A percentile compares a stretch with the other conserved stretches of the same genome.
Conservation (phyloP, 2,888 invertebrate genomes). For the Tenthredo distinguenda region DNA sequence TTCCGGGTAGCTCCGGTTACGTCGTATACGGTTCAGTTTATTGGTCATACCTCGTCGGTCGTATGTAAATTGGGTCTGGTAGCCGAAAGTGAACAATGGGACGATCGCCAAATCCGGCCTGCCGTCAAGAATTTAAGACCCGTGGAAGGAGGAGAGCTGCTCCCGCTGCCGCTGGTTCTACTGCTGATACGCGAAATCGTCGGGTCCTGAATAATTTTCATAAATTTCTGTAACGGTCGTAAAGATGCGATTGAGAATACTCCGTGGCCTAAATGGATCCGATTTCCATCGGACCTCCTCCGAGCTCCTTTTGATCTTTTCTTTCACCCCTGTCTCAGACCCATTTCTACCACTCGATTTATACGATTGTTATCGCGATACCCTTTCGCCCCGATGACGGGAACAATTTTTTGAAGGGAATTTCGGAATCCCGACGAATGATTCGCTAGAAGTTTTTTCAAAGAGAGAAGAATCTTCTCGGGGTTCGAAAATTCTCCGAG, state of each 20-base stretch:
- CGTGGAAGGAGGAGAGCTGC: slow-evolving; percentile 42
- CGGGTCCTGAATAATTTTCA: slow-evolving; percentile 74
- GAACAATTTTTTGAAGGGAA: neutral
- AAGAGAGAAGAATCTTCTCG: neutral
- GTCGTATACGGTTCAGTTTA: slow-evolving; percentile 60
- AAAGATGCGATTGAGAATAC: slow-evolving; percentile 66
- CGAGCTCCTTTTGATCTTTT: slow-evolving; percentile 17
- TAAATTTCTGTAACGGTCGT: slow-evolving; percentile 71
- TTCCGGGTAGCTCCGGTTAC: slow-evolving; percentile 61
- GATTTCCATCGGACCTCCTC: slow-evolving; percentile 48
- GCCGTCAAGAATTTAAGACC: slow-evolving; percentile 65
- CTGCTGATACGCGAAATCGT: slow-evolving; percentile 65
- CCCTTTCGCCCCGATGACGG: neutral
- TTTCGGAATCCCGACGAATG: neutral
- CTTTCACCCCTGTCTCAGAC: neutral
- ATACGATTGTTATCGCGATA: slow-evolving; percentile 67
- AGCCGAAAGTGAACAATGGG: slow-evolving; percentile 60
- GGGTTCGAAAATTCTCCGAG: neutral
- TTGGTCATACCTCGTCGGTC: slow-evolving; percentile 62
- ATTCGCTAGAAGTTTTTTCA: neutral
- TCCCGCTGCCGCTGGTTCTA: slow-evolving; percentile 16
- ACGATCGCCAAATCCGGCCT: slow-evolving; percentile 56
- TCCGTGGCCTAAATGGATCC: slow-evolving; percentile 44
- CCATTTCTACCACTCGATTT: slow-evolving; percentile 62
- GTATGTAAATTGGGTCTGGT: slow-evolving; percentile 56